Percentiles rank a stretch among this genome's conserved stretches.
Evolutionary conservation across 2,797 vertebrate species (phyloP).

Genomic region (Molossus alvarezi): DNA sequence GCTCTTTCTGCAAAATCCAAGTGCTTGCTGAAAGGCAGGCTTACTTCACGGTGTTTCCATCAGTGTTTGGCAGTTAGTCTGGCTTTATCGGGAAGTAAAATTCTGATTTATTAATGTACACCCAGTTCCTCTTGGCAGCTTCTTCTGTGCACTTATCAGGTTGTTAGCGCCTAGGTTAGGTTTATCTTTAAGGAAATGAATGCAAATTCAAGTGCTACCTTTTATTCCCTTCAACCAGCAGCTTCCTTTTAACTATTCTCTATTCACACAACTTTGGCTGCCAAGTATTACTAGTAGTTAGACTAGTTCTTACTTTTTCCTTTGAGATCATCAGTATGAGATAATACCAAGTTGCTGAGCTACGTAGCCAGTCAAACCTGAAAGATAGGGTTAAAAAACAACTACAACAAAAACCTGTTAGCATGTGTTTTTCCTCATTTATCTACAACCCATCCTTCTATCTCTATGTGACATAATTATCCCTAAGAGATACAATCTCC

Average conservation of each 20-base stretch:
- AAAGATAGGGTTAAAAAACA: neutral
- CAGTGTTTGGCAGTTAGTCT: neutral
- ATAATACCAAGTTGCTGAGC: neutral
- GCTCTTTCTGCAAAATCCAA: neutral
- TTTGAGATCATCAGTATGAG: neutral
- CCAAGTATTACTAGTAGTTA: neutral
- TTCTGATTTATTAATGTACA: neutral
- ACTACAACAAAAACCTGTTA: neutral
- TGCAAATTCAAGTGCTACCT: neutral
- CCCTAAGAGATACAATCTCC: neutral
- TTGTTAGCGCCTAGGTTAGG: neutral
- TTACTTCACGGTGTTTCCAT: neutral
- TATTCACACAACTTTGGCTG: neutral
- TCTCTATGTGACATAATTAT: neutral
- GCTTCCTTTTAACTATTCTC: neutral
- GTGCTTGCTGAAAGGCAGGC: neutral
- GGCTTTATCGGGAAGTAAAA: neutral
- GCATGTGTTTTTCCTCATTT: neutral
- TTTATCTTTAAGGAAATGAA: neutral
- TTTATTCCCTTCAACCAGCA: neutral
- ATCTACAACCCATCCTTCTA: neutral
- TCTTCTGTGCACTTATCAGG: neutral
- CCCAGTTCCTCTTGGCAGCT: neutral
- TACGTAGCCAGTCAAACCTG: neutral
- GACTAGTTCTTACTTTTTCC: constrained; percentile 5